Evolutionary conservation across 2,888 invertebrate genomes (phyloP), one percentile per base, ranked within the genome.

Genomic region (Camponotus fellah): DNA sequence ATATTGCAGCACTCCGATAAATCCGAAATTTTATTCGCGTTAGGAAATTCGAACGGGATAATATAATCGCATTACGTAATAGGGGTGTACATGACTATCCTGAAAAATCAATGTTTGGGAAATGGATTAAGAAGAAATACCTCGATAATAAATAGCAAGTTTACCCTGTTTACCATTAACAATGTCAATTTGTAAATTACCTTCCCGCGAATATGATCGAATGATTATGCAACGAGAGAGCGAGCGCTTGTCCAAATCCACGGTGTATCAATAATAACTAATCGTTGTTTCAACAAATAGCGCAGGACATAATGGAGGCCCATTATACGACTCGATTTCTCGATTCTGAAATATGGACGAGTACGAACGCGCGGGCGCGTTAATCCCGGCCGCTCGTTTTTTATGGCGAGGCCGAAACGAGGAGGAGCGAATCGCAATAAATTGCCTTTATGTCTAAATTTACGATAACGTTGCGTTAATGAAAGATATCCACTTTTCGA

Each of bases 201-300:
- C 34, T 12, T 17, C 12, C 8, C 34, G 60, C 37, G 21, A 32
- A 46, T 71, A 69, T 71, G 37, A 71, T 80, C 21, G 21, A 71
- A 79, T 71, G 60, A 46, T 80, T 71, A 71, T 60, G 60, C 71
- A 71, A 37, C 37, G 43, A 34, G 26, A 26, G 69, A 60, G 43
- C 49, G 17, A 12, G 37, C 60, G 46, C 79, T 46, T 14, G 14
- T 32, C 56, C 10, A 68, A 68, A 77, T 68, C 68, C 49, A 17
- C 26, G n/a, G 21, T 46, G 26, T 80, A 80, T 80, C 79, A 60
- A 71, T 80, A 56, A 71, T 56, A 71, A 71, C 71, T 71, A 60
- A 71, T 80, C 46, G 71, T 71, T 71, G 71, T 60, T 60, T 62
- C 71, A 60, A 60, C 60, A 80, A 71, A 71, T 46, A 71, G 21